phyloP scores from a whole-genome alignment of 2,888 invertebrate species.

The Drosophila vallismaia region DNA sequence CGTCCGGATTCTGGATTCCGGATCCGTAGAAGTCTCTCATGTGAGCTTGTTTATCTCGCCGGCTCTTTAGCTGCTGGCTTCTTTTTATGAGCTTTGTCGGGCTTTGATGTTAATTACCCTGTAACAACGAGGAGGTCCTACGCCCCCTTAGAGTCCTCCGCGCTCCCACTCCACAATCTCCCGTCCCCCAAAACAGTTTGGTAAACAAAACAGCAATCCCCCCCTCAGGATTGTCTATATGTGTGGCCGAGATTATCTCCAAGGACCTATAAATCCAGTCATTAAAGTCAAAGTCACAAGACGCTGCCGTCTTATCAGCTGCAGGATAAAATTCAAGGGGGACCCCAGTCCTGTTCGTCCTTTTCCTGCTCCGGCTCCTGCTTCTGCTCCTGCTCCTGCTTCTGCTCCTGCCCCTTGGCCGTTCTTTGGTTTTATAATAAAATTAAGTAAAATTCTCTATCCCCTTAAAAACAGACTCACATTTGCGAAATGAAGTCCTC shows the following conservation, averaged over 20 bases:
- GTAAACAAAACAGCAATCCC: conserved; percentile 76
- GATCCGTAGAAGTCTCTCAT: conserved; percentile 35
- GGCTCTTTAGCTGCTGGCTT: conserved; percentile 56
- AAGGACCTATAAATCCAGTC: conserved; percentile 84
- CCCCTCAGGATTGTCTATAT: conserved; percentile 1
- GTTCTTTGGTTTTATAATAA: conserved; percentile 63
- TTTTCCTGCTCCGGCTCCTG: conserved; percentile 11
- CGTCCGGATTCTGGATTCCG: not conserved
- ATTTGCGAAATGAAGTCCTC: conserved; percentile 6
- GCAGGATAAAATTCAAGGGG: conserved; percentile 21
- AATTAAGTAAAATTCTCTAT: conserved; percentile 58
- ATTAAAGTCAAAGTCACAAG: conserved; percentile 84
- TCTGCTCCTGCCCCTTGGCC: not conserved
- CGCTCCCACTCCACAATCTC: conserved; percentile 1
- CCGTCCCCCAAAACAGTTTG: conserved; percentile 16
- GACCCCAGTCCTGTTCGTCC: not conserved
- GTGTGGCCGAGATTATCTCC: conserved; percentile 81
- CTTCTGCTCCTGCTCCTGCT: not conserved
- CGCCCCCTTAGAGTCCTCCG: conserved; percentile 12
- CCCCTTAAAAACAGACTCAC: conserved; percentile 16
- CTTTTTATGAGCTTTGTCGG: conserved; percentile 79
- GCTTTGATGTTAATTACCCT: conserved; percentile 82
- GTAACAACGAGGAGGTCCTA: conserved; percentile 72
- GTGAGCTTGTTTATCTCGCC: conserved; percentile 66
- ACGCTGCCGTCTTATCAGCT: conserved; percentile 76